Conservation (phyloP, 1,140 invertebrate genomes). For the Oreohelix idahoensis region DNA sequence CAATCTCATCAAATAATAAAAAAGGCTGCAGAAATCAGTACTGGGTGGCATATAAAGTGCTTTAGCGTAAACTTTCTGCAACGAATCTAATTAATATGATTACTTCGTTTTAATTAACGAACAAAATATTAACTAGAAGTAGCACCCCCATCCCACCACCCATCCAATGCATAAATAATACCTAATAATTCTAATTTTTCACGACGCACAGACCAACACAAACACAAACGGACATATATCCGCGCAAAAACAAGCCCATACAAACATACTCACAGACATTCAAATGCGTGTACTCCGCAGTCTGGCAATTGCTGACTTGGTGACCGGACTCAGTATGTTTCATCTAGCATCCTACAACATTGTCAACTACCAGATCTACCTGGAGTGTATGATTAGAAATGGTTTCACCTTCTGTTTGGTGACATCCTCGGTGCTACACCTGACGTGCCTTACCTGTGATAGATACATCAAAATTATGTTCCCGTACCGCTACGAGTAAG, state of each 20-base stretch:
- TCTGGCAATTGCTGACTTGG: constrained; percentile 36
- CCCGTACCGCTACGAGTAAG: constrained; percentile 39
- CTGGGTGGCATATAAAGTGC: no score
- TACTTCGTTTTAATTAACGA: no score
- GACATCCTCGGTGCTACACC: constrained; percentile 36
- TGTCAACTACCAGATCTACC: constrained; percentile 36
- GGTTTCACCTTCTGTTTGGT: constrained; percentile 8
- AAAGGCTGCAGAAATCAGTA: no score
- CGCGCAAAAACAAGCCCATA: neutral
- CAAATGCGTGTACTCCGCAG: neutral
- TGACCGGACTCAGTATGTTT: constrained; percentile 39
- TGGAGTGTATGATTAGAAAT: constrained; percentile 41
- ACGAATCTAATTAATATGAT: no score
- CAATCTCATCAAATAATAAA: no score
- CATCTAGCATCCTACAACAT: constrained; percentile 43
- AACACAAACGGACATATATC: no score
- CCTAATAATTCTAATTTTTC: no score
- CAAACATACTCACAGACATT: neutral
- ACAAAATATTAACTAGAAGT: no score
- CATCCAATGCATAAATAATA: no score
- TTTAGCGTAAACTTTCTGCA: no score
- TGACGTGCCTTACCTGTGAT: constrained; percentile 39
- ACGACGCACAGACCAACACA: no score
- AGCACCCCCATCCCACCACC: no score
- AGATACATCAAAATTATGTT: constrained; percentile 45